phyloP scores from a whole-genome alignment of 2,797 vertebrate genomes.

The Propithecus perrieri region DNA sequence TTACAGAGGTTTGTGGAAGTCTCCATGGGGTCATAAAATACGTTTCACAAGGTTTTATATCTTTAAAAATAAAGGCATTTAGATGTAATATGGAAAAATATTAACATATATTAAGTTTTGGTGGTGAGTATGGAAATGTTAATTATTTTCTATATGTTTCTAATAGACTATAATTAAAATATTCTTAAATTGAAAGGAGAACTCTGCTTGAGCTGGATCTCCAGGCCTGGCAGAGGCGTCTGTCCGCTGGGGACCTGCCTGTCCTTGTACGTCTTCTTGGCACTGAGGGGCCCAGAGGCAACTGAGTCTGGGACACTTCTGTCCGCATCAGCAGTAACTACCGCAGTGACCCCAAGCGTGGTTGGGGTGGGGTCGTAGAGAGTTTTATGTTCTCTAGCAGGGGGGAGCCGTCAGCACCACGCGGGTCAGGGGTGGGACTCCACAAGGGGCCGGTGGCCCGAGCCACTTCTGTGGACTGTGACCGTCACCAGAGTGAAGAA shows the following conservation, averaged over 20 bases:
- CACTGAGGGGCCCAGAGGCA: background rate
- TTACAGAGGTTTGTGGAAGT: background rate
- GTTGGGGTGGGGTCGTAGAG: background rate
- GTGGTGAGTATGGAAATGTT: background rate
- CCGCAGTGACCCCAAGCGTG: background rate
- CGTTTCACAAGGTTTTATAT: background rate
- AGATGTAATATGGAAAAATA: background rate
- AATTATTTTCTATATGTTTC: background rate
- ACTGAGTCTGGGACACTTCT: background rate
- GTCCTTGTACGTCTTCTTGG: background rate
- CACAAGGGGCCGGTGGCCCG: rapidly evolving
- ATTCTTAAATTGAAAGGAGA: background rate
- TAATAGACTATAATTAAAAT: background rate
- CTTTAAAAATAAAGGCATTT: background rate
- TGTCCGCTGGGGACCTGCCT: no score
- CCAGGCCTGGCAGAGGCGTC: no score
- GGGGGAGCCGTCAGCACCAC: no score
- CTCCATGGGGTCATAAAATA: background rate
- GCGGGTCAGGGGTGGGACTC: no score
- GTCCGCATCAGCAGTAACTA: rapidly evolving
- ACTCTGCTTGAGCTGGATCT: no score
- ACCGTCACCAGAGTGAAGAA: rapidly evolving
- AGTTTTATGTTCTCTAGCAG: rapidly evolving
- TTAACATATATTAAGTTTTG: background rate
- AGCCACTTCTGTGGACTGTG: rapidly evolving